These are phyloP conservation scores for Phenganax stokvisi DNA, from an alignment of 92 coral and sea anemone species.

Conservation along the genomic window DNA sequence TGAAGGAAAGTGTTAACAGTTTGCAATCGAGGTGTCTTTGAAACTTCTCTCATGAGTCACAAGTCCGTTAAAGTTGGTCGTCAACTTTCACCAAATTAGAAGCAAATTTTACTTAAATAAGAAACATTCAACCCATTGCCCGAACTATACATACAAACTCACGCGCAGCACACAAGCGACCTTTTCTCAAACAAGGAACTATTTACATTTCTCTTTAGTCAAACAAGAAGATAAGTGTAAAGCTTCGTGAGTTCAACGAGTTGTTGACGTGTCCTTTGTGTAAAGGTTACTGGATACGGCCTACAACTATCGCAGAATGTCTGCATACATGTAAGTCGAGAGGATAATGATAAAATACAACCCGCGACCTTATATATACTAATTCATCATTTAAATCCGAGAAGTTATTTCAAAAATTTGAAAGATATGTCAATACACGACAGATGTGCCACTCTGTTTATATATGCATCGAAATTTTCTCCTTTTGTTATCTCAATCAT, in stretches of 20 bases:
- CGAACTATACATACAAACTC: background rate
- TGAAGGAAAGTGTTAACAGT: background rate
- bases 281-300: constrained; percentile 91
- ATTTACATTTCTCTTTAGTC: constrained; percentile 57
- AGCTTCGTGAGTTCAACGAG: constrained; percentile 80
- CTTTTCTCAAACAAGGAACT: background rate
- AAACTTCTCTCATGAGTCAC: too few species aligned
- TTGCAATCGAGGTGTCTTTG: too few species aligned
- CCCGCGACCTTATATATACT: background rate
- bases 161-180: background rate
- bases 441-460: constrained; percentile 32
- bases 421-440: constrained; percentile 3
- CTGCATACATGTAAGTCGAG: constrained; percentile 95
- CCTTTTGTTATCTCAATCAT: background rate
- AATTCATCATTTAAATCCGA: background rate
- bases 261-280: constrained; percentile 84
- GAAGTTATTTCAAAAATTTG: background rate
- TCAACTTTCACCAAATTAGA: too few species aligned
- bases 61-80: too few species aligned
- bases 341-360: background rate
- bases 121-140: too few species aligned
- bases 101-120: too few species aligned
- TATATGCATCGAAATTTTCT: background rate
- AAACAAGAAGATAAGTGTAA: constrained; percentile 77
- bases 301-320: constrained; percentile 95